Evolutionary conservation across 2,113 vertebrate genomes (phyloP), one percentile per base, ranked within the genome.

Genomic region (Ceratotherium simum): DNA sequence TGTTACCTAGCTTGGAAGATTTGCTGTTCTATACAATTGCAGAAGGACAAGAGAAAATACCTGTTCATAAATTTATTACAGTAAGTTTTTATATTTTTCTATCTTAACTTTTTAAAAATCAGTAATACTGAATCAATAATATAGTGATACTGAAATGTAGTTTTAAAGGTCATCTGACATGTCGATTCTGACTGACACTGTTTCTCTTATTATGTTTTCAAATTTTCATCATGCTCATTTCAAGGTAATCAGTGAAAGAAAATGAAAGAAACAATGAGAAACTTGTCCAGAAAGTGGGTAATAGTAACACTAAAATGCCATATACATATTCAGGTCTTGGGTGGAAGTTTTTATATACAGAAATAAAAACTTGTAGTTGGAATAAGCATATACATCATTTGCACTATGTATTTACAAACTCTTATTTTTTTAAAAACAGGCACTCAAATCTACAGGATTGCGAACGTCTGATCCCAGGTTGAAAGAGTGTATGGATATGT

Each of bases 401-500:
- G 95, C 60, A 75, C 86, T 97, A 17, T 98, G 8, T 98, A 98
- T 98, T 98, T 97, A 98, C 97, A 97, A 69, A 96, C 94, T 98
- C 87, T 98, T 98, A 96, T 98, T 98, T 98, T 97, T 98, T 98
- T 96, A 94, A 97, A 97, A 84, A 64, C 97, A 99, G 99, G 99
- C 99, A 75, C 99, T 99, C 96, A 99, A 99, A 97, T 99, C 99
- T 97, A 99, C 99, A 48, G 99, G 99, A 97, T 99, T 99, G 91
- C 99, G 99, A 90, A 99, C 99, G 0, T 99, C 99, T 98, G 99
- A 99, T 98, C 99, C 99, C 75, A 99, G 99, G 83, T 98, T 99
- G 98, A 99, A 99, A 96, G 99, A 99, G 98, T 99, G 99, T 98
- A 99, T 99, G 99, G 99, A 99, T 98, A 99, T 99, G 99, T 99